Evolutionary conservation across 2,888 invertebrate genomes (phyloP).

Genomic region (Tyria jacobaeae): DNA sequence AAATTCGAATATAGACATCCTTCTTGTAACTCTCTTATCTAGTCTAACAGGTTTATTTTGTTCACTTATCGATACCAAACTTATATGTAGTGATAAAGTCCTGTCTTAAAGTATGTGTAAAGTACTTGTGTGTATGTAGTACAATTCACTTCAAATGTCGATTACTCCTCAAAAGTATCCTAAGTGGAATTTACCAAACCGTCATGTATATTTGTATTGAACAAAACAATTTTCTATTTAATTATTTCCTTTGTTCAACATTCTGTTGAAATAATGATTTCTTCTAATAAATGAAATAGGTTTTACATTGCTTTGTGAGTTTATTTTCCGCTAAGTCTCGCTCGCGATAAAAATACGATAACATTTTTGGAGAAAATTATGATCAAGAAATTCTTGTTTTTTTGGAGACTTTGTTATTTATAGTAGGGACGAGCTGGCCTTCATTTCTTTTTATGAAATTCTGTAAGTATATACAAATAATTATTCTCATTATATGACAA

Average conservation of each 20-base stretch:
- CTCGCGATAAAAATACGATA: background rate
- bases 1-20: background rate
- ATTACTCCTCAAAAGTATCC: background rate
- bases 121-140: background rate
- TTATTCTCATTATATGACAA: too few species aligned
- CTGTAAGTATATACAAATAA: too few species aligned
- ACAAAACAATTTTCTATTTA: background rate
- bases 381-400: background rate
- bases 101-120: background rate
- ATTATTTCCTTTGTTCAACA: constrained; percentile 4
- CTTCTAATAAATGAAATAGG: background rate
- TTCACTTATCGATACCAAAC: background rate
- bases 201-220: background rate
- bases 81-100: too few species aligned
- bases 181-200: background rate
- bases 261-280: constrained; percentile 7
- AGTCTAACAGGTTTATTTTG: background rate
- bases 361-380: constrained; percentile 5
- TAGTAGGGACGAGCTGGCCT: background rate
- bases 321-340: background rate
- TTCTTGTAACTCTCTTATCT: background rate
- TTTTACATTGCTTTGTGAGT: background rate
- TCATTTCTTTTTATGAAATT: background rate
- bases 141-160: background rate
- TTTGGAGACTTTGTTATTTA: background rate